These are phyloP conservation scores for Morpho helenor DNA, from an alignment of 2,888 invertebrate genomes.

Conservation along the genomic window DNA sequence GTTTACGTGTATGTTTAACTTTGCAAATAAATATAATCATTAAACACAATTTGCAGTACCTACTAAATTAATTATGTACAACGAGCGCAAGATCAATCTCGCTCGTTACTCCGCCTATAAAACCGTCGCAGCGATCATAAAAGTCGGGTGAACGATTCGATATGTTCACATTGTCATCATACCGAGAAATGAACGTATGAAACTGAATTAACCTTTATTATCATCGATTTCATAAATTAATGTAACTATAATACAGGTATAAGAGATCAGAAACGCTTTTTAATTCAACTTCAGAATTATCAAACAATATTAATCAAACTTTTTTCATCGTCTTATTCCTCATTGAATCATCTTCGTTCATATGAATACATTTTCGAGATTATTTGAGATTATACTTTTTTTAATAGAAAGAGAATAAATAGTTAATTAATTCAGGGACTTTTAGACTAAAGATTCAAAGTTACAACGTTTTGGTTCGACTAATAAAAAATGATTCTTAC, in stretches of 20 bases:
- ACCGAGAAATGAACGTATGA: constrained; percentile 52
- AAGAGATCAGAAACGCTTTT: constrained; percentile 15
- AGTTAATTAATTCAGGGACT: too few relatives aligned
- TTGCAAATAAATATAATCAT: too few relatives aligned
- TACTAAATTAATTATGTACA: constrained; percentile 39
- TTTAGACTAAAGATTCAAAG: too few relatives aligned
- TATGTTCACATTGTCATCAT: constrained; percentile 55
- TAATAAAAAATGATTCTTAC: too few relatives aligned
- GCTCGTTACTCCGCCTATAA: constrained; percentile 49
- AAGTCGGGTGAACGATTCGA: constrained; percentile 61
- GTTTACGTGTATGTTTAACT: too few relatives aligned
- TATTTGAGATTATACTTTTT: too few relatives aligned
- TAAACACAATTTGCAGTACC: constrained; percentile 17
- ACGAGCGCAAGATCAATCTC: constrained; percentile 31
- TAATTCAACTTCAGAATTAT: constrained; percentile 3
- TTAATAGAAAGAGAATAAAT: too few relatives aligned
- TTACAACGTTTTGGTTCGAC: too few relatives aligned
- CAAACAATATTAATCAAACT: too few relatives aligned
- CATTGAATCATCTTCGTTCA: too few relatives aligned
- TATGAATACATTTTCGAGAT: too few relatives aligned
- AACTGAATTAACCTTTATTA: constrained; percentile 60
- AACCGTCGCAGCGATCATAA: constrained; percentile 49
- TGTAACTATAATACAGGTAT: constrained; percentile 16
- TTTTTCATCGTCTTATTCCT: too few relatives aligned
- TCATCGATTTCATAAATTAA: constrained; percentile 32